Evolutionary conservation across 1,140 invertebrate genomes (phyloP).

Genomic region (Drosophila guanche): DNA sequence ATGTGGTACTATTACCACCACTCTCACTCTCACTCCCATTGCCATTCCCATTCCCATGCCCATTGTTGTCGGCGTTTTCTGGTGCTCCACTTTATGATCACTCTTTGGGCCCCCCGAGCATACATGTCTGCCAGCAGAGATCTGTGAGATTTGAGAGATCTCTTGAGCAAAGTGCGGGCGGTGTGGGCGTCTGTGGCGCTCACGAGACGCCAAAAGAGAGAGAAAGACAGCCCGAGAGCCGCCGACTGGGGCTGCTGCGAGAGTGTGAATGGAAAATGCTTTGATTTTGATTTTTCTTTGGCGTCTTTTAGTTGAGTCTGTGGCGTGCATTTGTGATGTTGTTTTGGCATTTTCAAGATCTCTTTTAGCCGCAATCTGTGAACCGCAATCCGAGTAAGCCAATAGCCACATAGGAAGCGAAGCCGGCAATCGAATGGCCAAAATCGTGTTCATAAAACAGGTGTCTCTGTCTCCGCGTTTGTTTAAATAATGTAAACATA

Average conservation of each 20-base stretch:
- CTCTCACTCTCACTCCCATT: slow-evolving; percentile 3
- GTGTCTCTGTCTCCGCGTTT: slow-evolving; percentile 52
- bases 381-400: slow-evolving; percentile 41
- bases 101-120: neutral
- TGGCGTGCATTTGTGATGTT: slow-evolving; percentile 74
- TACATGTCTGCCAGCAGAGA: slow-evolving; percentile 12
- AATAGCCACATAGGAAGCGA: slow-evolving; percentile 1
- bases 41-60: slow-evolving; percentile 15
- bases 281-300: slow-evolving; percentile 59
- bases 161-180: slow-evolving; percentile 14
- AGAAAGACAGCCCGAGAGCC: slow-evolving; percentile 10
- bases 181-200: slow-evolving; percentile 37
- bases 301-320: slow-evolving; percentile 60
- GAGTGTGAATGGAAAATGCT: slow-evolving; percentile 34
- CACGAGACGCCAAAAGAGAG: slow-evolving; percentile 35
- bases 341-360: slow-evolving; percentile 53
- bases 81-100: slow-evolving; percentile 30
- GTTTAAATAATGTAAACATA: slow-evolving; percentile 62
- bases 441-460: slow-evolving; percentile 57
- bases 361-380: slow-evolving; percentile 22
- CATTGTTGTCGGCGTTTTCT: neutral
- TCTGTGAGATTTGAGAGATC: slow-evolving; percentile 26
- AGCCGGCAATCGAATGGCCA: slow-evolving; percentile 35
- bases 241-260: too few relatives aligned
- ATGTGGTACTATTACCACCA: slow-evolving; percentile 11